Evolutionary conservation across 2,797 vertebrate species (phyloP).

Genomic region (Pantherophis vulpinus): DNA sequence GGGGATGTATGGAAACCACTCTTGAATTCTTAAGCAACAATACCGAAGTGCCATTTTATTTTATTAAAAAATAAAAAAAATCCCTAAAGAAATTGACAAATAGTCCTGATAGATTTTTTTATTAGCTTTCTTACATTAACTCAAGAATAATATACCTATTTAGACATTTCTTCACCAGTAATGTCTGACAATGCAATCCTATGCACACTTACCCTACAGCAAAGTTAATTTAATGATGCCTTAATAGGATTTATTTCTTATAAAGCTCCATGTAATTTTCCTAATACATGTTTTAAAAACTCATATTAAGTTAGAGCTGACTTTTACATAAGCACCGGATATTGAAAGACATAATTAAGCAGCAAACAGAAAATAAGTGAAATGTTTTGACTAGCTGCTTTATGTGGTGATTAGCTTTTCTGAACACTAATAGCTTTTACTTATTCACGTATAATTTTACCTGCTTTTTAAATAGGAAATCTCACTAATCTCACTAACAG

Average conservation of each 20-base stretch:
- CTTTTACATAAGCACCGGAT: background rate
- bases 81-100: background rate
- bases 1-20: background rate
- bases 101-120: background rate
- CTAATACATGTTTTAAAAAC: background rate
- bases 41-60: background rate
- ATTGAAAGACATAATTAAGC: slow-evolving; percentile 12
- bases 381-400: slow-evolving; percentile 17
- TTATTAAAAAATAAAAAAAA: background rate
- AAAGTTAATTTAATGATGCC: background rate
- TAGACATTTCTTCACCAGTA: background rate
- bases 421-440: slow-evolving; percentile 6
- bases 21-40: background rate
- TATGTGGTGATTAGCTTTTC: slow-evolving; percentile 7
- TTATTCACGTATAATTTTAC: background rate
- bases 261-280: background rate
- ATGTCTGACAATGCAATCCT: background rate
- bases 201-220: background rate
- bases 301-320: background rate
- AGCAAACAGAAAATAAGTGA: slow-evolving; percentile 3
- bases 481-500: slow-evolving; percentile 7
- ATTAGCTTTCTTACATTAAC: background rate
- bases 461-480: slow-evolving; percentile 19
- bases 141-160: background rate
- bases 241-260: background rate